Evolutionary conservation across 2,797 vertebrate genomes (phyloP).

Genomic region (Sciaenops ocellatus): DNA sequence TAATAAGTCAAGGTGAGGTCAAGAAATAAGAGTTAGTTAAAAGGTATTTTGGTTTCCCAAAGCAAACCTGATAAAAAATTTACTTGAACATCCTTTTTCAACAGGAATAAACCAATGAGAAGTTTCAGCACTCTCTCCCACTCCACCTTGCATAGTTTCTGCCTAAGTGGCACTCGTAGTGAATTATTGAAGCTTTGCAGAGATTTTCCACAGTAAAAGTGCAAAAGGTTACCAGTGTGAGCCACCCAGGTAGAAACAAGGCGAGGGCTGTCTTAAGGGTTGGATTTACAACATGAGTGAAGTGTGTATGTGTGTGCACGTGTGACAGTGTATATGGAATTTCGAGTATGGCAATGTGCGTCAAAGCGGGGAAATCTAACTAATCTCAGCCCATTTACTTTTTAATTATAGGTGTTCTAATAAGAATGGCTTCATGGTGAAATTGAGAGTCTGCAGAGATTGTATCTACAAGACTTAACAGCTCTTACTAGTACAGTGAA

Average conservation of each 20-base stretch:
- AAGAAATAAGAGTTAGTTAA: conserved; percentile 24
- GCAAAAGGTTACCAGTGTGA: conserved; percentile 54
- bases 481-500: conserved; percentile 7
- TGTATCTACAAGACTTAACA: conserved; percentile 22
- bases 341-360: neutral
- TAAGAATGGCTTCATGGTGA: conserved; percentile 33
- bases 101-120: conserved; percentile 44
- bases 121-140: conserved; percentile 18
- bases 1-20: conserved; percentile 34
- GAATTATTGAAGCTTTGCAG: conserved; percentile 71
- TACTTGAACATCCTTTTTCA: conserved; percentile 14
- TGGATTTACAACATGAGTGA: conserved; percentile 20
- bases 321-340: conserved; percentile 7
- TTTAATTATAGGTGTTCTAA: conserved; percentile 45
- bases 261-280: conserved; percentile 1
- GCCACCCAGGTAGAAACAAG: conserved; percentile 27
- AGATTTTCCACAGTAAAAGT: conserved; percentile 58
- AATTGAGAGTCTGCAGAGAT: conserved; percentile 33
- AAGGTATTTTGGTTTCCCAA: conserved; percentile 29
- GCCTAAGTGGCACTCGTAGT: conserved; percentile 31
- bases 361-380: conserved; percentile 34
- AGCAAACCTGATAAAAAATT: conserved; percentile 55
- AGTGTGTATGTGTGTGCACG: neutral
- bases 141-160: conserved; percentile 37
- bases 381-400: conserved; percentile 42